These are phyloP conservation scores for Tachuris rubrigastra DNA, from an alignment of 2,113 vertebrate species.

Conservation along the genomic window DNA sequence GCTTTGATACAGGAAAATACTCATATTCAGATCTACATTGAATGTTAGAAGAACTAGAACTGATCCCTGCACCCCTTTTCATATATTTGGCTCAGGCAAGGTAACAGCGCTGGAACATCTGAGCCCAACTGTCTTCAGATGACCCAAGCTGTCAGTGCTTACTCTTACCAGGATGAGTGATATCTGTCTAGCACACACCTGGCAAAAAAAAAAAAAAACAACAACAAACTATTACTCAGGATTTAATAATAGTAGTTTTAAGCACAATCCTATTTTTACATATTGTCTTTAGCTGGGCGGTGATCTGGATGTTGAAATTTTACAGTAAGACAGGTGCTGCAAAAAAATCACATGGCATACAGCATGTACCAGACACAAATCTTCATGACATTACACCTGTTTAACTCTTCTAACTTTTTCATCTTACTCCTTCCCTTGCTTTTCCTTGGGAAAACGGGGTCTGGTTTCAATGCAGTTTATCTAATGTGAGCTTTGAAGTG, in stretches of 20 bases:
- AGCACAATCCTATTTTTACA: background rate
- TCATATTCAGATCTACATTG: background rate
- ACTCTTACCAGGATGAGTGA: background rate
- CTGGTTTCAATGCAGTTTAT: background rate
- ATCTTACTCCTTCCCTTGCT: background rate
- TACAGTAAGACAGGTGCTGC: background rate
- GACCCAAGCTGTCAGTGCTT: background rate
- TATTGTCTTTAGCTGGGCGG: background rate
- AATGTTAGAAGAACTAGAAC: background rate
- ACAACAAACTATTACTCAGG: background rate
- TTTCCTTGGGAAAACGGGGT: background rate
- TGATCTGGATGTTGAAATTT: background rate
- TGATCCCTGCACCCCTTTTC: background rate
- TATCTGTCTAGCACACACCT: background rate
- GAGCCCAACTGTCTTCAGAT: background rate
- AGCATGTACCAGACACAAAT: background rate
- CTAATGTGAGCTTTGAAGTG: background rate
- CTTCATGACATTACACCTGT: background rate
- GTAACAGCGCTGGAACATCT: background rate
- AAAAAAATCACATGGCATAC: background rate
- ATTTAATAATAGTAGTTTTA: background rate
- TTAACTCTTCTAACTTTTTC: background rate
- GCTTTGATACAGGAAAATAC: background rate
- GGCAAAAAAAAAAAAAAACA: too few relatives aligned
- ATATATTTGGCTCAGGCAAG: background rate